Base-by-base conservation (phyloP, 2,888 invertebrate genomes). In the Monopis laevigella region DNA sequence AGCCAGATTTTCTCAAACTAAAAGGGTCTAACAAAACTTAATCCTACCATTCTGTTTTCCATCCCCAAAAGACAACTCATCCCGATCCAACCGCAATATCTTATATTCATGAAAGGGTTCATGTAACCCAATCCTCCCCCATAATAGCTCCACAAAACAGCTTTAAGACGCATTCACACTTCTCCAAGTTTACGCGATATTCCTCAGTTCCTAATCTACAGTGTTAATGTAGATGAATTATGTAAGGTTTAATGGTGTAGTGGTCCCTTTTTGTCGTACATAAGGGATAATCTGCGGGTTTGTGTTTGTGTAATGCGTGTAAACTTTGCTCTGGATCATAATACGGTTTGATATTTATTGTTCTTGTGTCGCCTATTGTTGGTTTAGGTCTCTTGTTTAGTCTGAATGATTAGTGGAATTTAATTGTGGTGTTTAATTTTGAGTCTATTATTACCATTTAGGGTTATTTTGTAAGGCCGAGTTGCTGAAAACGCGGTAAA, bases 191-290 rank as follows among this genome's bases (percentile, higher is more conserved):
- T 58, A 59, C 56, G 54, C 57, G 62, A 62, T 65, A 42, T 42
- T 65, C 58, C 59, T 59, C 52, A 53, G 51, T 58, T 59, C 34
- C 39, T 41, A 41, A 57, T 62, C 65, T 65, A 60, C 64, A 64
- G 62, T 69, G 69, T 65, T 72, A 72, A 73, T 68, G 63, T 59
- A 57, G 66, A 70, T 70, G 68, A 66, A 72, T 70, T 69, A 65
- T 65, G 53, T 54, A 56, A 53, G 43, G 51, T 36, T 12, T 36
- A 36, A 36, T 36, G 36, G 4, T 34, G 34, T 16, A 21, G 10
- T 36, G 21, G 36, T 12, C 36, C 36, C 21, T 36, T 36, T 36
- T 12, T 19, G 19, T 36, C n/a, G 12, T 16, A 21, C 51, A 50
- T 52, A 54, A 48, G 53, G 47, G 44, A 40, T 52, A 63, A 65